Conservation (phyloP, 2,797 vertebrate genomes). For the Hemibagrus guttatus region DNA sequence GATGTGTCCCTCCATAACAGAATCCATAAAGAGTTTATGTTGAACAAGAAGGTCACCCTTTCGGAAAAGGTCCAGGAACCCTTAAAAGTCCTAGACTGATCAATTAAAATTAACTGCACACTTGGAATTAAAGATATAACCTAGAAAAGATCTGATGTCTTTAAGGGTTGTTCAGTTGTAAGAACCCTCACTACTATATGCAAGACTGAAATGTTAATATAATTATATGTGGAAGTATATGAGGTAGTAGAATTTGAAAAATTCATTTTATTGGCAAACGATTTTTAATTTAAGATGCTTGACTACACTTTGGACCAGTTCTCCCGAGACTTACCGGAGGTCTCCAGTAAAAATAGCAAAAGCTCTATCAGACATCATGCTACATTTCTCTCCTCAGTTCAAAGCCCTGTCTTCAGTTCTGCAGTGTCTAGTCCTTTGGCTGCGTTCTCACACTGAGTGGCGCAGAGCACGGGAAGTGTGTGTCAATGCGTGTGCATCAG, state of each 20-base stretch:
- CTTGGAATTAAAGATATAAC: neutral
- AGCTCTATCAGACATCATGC: conserved; percentile 34
- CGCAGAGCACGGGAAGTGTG: conserved; percentile 22
- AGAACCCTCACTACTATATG: neutral
- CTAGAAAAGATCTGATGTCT: neutral
- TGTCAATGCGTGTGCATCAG: conserved; percentile 33
- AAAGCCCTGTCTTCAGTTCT: conserved; percentile 36
- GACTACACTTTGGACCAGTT: neutral
- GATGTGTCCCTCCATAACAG: neutral
- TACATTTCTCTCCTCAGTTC: conserved; percentile 32
- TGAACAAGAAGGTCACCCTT: neutral
- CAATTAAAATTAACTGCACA: neutral
- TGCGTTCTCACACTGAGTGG: conserved; percentile 29
- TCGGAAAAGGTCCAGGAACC: neutral
- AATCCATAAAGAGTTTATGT: neutral
- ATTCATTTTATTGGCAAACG: neutral
- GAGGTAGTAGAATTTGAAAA: neutral
- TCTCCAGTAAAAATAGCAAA: conserved; percentile 19
- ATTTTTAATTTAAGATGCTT: conserved; percentile 3
- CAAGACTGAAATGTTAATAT: too few relatives aligned
- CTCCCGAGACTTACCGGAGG: neutral
- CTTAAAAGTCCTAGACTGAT: neutral
- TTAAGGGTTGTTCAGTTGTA: neutral
- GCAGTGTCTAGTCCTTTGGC: conserved; percentile 25
- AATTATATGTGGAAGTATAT: neutral